A percentile compares a stretch with the other conserved stretches of the same genome.
phyloP scores from a whole-genome alignment of 2,113 vertebrate genomes.

The Shinisaurus crocodilurus region DNA sequence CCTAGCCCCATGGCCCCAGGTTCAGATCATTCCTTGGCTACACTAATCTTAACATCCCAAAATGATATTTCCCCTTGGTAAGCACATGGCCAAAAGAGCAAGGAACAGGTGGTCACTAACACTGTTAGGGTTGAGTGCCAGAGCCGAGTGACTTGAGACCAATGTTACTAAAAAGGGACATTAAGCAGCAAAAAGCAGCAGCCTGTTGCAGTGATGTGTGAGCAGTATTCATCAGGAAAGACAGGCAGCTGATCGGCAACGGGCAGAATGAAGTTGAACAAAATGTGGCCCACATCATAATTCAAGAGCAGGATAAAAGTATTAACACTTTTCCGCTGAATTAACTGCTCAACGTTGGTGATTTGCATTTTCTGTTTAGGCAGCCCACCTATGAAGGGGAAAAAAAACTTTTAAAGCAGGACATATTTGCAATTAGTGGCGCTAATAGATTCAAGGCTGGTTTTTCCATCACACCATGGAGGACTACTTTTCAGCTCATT shows the following conservation, averaged over 20 bases:
- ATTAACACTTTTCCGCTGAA: neutral
- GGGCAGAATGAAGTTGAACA: slow-evolving; percentile 8
- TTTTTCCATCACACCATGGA: neutral
- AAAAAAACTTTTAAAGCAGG: neutral
- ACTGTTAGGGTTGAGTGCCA: slow-evolving; percentile 6
- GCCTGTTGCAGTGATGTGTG: neutral
- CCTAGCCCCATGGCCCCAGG: neutral
- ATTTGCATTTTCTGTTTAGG: slow-evolving; percentile 7
- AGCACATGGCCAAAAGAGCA: neutral
- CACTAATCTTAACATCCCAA: neutral
- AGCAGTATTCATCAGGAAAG: neutral
- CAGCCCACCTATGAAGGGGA: fast-evolving
- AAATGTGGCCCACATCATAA: neutral
- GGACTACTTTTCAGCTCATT: slow-evolving; percentile 50
- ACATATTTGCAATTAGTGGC: slow-evolving; percentile 1
- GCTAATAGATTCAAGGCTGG: slow-evolving; percentile 35
- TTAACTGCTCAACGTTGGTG: neutral
- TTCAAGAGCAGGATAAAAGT: neutral
- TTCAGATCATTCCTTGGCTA: neutral
- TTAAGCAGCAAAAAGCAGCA: slow-evolving; percentile 4
- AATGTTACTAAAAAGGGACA: neutral
- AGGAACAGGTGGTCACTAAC: neutral
- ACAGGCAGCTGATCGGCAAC: neutral
- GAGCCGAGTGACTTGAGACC: neutral
- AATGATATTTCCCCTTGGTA: neutral